Evolutionary conservation across 2,888 invertebrate genomes (phyloP).

Genomic region (Drosophila leonis): DNA sequence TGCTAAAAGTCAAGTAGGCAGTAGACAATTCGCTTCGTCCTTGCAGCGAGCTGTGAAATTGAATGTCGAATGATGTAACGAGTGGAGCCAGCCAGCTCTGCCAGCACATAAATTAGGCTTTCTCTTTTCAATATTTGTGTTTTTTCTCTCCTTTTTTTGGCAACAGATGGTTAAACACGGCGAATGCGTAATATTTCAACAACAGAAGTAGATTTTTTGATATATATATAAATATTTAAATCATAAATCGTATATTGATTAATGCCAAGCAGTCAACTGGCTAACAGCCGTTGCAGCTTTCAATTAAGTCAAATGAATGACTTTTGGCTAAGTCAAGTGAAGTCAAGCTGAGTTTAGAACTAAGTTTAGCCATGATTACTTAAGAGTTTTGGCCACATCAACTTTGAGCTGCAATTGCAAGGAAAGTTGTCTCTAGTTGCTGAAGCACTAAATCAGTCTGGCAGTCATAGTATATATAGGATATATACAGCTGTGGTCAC

Average conservation of each 20-base stretch:
- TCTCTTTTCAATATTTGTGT: background rate
- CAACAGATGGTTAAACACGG: constrained; percentile 26
- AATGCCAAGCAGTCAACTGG: constrained; percentile 31
- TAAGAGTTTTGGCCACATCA: background rate
- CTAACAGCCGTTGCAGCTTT: constrained; percentile 17
- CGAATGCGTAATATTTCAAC: constrained; percentile 21
- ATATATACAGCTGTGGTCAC: no score
- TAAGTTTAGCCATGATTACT: background rate
- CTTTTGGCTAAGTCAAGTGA: background rate
- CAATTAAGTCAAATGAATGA: background rate
- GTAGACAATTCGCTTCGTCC: constrained; percentile 36
- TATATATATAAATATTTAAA: background rate
- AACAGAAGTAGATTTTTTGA: background rate
- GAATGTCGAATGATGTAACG: constrained; percentile 58
- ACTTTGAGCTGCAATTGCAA: background rate
- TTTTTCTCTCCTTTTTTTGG: background rate
- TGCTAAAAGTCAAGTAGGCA: constrained; percentile 35
- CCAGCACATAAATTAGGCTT: constrained; percentile 21
- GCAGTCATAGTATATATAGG: no score
- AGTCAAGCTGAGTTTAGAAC: constrained; percentile 7
- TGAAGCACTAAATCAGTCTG: background rate
- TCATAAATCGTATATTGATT: constrained; percentile 53
- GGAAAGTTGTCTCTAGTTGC: background rate
- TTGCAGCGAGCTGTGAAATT: constrained; percentile 79
- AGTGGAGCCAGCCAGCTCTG: constrained; percentile 6